Evolutionary conservation across 2,888 invertebrate species (phyloP), one percentile per base, ranked within the genome.

Genomic region (Lepidochrysops patricia): DNA sequence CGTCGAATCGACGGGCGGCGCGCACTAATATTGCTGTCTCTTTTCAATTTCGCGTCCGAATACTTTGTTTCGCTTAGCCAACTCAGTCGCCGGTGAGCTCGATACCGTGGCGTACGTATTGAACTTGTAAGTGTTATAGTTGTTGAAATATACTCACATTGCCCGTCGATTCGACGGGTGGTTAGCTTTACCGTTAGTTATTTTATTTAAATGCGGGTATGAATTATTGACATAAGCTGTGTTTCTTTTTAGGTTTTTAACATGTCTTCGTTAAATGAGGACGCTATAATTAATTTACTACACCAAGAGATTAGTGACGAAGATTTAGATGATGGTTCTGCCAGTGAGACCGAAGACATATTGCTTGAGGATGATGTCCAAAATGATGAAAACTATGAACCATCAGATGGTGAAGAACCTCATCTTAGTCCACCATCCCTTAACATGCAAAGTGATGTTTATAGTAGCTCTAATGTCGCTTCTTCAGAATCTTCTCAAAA

Each of bases 91-190:
- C 60, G 27, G 52, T 19, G 37, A 52, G 57, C 15, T 26, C 52
- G 29, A 25, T 54, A 60, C 57, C 58, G 23, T 52, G 60, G 60
- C 61, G n/a, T n/a, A n/a, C n/a, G n/a, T n/a, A n/a, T n/a, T n/a
- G n/a, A n/a, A n/a, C n/a, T n/a, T n/a, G n/a, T 62, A 60, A 62
- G 64, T 62, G 34, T 48, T 43, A 49, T 49, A 60, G 60, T 61
- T 64, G 48, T 61, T 59, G 62, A 62, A 56, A 43, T 62, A 58
- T 34, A 4, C 43, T 43, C 54, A 23, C 50, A 61, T 62, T 56
- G 59, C 59, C 60, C 61, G 61, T 62, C 61, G 61, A 63, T 63
- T 62, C 50, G 62, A 64, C 61, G 63, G 62, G 56, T 60, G 58
- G 60, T 64, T 61, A 64, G 64, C 61, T 63, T 63, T 58, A 60